phyloP scores from a whole-genome alignment of 2,797 vertebrate species.

The Austrolebias charrua region DNA sequence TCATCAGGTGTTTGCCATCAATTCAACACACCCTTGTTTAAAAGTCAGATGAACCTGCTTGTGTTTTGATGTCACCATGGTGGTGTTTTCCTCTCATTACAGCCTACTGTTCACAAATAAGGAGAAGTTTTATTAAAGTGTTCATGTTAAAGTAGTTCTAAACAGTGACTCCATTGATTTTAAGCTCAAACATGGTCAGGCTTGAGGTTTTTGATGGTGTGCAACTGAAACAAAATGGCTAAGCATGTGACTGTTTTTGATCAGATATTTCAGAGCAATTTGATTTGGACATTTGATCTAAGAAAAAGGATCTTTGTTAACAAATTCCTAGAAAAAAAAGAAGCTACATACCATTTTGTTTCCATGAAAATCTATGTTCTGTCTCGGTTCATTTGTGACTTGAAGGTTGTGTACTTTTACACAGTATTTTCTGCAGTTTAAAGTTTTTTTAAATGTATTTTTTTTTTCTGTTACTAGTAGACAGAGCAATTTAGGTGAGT shows the following conservation, averaged over 20 bases:
- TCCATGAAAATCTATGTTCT: constrained; percentile 10
- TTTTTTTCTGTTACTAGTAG: constrained; percentile 29
- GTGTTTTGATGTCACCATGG: not conserved
- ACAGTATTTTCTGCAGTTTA: constrained; percentile 11
- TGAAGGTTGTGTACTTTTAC: constrained; percentile 4
- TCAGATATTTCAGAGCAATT: constrained; percentile 36
- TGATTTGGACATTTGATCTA: constrained; percentile 17
- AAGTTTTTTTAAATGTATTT: constrained; percentile 25
- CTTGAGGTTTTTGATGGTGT: not conserved
- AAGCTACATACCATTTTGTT: constrained; percentile 4
- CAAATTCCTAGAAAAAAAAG: not conserved
- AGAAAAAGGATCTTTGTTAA: constrained; percentile 36
- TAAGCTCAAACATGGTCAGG: not conserved
- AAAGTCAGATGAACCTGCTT: constrained; percentile 1
- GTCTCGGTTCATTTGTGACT: constrained; percentile 19
- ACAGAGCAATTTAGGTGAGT: constrained; percentile 32
- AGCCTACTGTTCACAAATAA: not conserved
- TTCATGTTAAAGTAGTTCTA: not conserved
- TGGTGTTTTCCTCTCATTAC: constrained; percentile 2
- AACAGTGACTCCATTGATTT: constrained; percentile 7
- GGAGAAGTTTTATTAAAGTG: not conserved
- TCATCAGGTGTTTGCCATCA: not conserved
- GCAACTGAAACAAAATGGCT: not conserved
- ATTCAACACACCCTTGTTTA: constrained; percentile 13
- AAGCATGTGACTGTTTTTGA: constrained; percentile 26